Conservation (phyloP, 1,140 invertebrate genomes). For the Delia radicum region DNA sequence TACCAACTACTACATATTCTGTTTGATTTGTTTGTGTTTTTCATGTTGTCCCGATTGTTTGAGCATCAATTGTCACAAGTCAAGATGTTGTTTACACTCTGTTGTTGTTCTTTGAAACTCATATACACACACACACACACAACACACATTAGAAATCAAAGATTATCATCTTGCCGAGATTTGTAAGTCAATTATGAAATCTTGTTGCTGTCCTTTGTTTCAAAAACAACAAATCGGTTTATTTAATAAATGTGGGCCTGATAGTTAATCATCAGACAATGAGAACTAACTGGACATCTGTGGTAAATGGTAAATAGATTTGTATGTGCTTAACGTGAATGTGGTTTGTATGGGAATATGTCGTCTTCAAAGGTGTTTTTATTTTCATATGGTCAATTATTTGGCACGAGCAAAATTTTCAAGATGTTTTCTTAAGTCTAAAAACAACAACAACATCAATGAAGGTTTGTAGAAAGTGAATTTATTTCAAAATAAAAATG, state of each 20-base stretch:
- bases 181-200: slow-evolving; percentile 26
- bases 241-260: slow-evolving; percentile 8
- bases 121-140: not conserved
- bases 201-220: slow-evolving; percentile 24
- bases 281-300: slow-evolving; percentile 23
- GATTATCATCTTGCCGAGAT: not conserved
- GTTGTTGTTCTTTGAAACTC: not conserved
- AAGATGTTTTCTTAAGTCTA: slow-evolving; percentile 10
- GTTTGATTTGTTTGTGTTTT: no score
- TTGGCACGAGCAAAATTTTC: slow-evolving; percentile 14
- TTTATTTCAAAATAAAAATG: no score
- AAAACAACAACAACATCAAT: no score
- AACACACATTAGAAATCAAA: not conserved
- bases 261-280: not conserved
- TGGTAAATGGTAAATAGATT: not conserved
- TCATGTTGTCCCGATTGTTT: not conserved
- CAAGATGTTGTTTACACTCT: slow-evolving; percentile 41
- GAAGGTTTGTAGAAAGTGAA: no score
- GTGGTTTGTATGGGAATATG: no score
- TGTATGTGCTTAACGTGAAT: no score
- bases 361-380: not conserved
- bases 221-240: slow-evolving; percentile 28
- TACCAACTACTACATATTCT: not conserved
- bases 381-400: not conserved
- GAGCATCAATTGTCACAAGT: slow-evolving; percentile 52